These are phyloP conservation scores for Physeter macrocephalus DNA, from an alignment of 2,113 vertebrate species.

Conservation along the genomic window DNA sequence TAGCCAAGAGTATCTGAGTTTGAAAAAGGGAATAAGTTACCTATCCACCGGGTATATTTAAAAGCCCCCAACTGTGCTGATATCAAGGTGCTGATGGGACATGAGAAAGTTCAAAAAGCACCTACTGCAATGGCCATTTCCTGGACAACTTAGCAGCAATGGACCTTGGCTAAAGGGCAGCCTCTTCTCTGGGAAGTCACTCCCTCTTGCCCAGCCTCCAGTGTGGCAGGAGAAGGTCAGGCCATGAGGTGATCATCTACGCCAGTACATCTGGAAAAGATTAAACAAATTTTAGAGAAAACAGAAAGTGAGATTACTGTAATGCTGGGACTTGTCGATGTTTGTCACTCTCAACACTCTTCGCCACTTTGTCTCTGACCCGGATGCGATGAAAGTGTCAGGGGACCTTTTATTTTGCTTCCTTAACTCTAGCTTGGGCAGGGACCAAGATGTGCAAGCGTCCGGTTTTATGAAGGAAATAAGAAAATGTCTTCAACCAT, in stretches of 20 bases:
- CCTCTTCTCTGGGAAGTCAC: background rate
- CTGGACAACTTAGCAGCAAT: background rate
- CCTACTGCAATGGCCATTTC: background rate
- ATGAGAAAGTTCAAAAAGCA: slow-evolving; percentile 41
- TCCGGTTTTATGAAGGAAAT: background rate
- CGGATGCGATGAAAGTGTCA: background rate
- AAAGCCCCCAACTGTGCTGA: slow-evolving; percentile 31
- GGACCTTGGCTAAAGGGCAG: background rate
- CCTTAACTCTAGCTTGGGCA: background rate
- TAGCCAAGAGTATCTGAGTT: slow-evolving; percentile 39
- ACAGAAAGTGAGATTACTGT: background rate
- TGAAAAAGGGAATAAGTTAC: slow-evolving; percentile 55
- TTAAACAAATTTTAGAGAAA: background rate
- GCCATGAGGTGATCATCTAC: background rate
- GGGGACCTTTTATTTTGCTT: background rate
- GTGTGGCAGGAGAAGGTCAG: background rate
- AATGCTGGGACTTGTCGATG: background rate
- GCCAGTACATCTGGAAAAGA: background rate
- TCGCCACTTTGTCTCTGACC: background rate
- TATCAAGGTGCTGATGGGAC: background rate
- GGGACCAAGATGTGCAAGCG: background rate
- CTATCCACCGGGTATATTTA: background rate
- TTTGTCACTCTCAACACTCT: background rate
- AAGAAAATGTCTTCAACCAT: background rate
- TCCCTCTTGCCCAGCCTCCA: background rate